These are phyloP conservation scores for Pantherophis guttatus DNA, from an alignment of 2,113 vertebrate species.

Conservation along the genomic window DNA sequence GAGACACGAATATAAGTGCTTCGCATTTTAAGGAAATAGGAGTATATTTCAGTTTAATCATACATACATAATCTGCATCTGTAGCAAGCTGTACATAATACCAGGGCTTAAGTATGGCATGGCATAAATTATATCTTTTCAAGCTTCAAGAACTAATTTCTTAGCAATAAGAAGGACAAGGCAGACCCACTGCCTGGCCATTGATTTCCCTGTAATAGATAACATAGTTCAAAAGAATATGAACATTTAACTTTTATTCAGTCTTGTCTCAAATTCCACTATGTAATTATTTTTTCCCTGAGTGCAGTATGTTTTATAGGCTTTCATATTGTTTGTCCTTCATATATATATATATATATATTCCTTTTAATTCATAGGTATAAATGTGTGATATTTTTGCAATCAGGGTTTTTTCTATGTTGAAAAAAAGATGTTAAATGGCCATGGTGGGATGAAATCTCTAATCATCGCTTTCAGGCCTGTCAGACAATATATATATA, in stretches of 20 bases:
- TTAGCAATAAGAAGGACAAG: not conserved
- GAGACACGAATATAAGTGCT: not conserved
- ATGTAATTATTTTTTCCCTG: not conserved
- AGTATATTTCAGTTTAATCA: not conserved
- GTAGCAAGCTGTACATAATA: not conserved
- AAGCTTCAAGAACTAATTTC: not conserved
- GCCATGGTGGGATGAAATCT: too few relatives aligned
- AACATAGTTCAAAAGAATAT: not conserved
- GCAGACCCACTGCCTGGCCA: not conserved
- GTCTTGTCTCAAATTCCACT: not conserved
- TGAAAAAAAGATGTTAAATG: too few relatives aligned
- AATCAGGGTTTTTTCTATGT: too few relatives aligned
- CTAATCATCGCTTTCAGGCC: too few relatives aligned
- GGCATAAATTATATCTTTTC: not conserved
- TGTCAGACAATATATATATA: too few relatives aligned
- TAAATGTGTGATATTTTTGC: too few relatives aligned
- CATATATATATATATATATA: not conserved
- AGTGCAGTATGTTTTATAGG: not conserved
- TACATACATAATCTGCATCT: not conserved
- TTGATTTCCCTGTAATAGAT: not conserved
- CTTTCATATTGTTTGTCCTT: not conserved
- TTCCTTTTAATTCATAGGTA: too few relatives aligned
- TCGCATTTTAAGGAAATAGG: not conserved
- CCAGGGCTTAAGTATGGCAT: not conserved
- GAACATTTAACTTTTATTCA: not conserved